These are phyloP conservation scores for Catharus fuscescens DNA, from an alignment of 2,113 vertebrate genomes.

Conservation along the genomic window DNA sequence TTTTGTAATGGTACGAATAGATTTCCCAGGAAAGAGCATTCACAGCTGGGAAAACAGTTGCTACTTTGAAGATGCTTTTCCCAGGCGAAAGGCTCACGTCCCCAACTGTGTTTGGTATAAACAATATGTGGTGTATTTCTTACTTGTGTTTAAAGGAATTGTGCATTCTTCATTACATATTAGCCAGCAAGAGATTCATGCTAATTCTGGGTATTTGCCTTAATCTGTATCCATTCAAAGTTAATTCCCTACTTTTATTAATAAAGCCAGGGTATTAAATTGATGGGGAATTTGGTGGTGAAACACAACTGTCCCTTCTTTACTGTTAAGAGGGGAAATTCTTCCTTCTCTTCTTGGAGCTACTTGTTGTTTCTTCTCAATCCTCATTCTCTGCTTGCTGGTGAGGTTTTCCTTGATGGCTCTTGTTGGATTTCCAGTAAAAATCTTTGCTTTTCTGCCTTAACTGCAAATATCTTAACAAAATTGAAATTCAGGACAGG, in stretches of 20 bases:
- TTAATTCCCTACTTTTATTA: not conserved
- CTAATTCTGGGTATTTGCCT: not conserved
- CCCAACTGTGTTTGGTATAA: slow-evolving; percentile 76
- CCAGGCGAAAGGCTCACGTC: slow-evolving; percentile 74
- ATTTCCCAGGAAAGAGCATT: slow-evolving; percentile 80
- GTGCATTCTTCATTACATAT: slow-evolving; percentile 1
- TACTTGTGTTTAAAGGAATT: slow-evolving; percentile 26
- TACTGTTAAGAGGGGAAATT: not conserved
- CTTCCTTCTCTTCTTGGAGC: not conserved
- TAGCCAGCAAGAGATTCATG: not conserved
- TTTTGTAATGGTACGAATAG: slow-evolving; percentile 70
- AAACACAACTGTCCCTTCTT: not conserved
- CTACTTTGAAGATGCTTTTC: slow-evolving; percentile 83
- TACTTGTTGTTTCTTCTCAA: not conserved
- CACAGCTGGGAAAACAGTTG: slow-evolving; percentile 84
- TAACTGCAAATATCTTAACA: not conserved
- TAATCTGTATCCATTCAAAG: not conserved
- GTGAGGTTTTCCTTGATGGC: not conserved
- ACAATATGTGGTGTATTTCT: slow-evolving; percentile 60
- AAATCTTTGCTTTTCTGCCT: not conserved
- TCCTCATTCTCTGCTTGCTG: not conserved
- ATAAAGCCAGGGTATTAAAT: not conserved
- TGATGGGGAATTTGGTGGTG: not conserved
- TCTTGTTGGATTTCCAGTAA: not conserved
- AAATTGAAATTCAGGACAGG: not conserved